Percentiles rank a stretch among this genome's conserved stretches.
Conservation (phyloP, 2,797 vertebrate species). For the Neoniphon sammara region DNA sequence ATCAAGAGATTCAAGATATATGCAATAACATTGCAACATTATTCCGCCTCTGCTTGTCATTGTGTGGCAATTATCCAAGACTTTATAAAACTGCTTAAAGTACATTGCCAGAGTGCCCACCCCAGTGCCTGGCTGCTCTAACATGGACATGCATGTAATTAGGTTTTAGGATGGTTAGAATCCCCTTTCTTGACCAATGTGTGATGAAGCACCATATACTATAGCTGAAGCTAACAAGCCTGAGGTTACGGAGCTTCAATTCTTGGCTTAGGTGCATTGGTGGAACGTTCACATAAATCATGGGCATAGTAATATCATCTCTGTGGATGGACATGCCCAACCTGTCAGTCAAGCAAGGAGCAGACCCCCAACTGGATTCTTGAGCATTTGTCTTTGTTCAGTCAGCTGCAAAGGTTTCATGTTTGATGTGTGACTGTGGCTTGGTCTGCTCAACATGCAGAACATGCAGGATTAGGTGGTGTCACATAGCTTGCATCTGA, state of each 20-base stretch:
- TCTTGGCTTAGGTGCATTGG: slow-evolving; percentile 34
- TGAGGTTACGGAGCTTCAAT: slow-evolving; percentile 18
- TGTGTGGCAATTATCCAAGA: slow-evolving; percentile 61
- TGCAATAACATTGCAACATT: slow-evolving; percentile 59
- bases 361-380: slow-evolving; percentile 40
- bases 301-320: slow-evolving; percentile 41
- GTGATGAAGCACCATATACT: neutral
- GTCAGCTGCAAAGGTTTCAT: slow-evolving; percentile 14
- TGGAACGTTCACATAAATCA: slow-evolving; percentile 38
- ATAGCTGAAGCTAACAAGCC: neutral
- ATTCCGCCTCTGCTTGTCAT: slow-evolving; percentile 47
- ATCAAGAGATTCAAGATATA: slow-evolving; percentile 65
- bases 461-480: slow-evolving; percentile 10
- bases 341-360: slow-evolving; percentile 40
- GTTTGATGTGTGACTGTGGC: slow-evolving; percentile 9
- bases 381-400: slow-evolving; percentile 26
- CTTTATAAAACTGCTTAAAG: slow-evolving; percentile 61
- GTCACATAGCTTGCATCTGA: slow-evolving; percentile 37
- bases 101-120: slow-evolving; percentile 42
- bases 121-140: slow-evolving; percentile 46
- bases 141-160: slow-evolving; percentile 45
- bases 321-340: slow-evolving; percentile 27
- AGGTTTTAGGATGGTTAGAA: slow-evolving; percentile 33
- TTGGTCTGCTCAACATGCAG: neutral
- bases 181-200: neutral